Conservation (phyloP, 1,140 invertebrate species). For the Eueides isabella region DNA sequence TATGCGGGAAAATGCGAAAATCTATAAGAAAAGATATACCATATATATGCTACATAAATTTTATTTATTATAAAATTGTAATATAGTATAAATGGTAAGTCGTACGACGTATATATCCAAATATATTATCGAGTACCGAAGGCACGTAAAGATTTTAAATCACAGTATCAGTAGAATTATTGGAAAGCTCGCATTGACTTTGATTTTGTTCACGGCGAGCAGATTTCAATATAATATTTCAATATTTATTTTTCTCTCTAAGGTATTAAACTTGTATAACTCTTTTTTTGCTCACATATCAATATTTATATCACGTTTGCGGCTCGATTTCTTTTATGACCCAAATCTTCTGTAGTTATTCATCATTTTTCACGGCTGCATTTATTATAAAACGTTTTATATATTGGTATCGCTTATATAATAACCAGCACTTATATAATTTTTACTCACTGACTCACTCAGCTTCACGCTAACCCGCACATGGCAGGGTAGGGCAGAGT, state of each 20-base stretch:
- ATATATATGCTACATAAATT: too few relatives aligned
- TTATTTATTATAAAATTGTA: too few relatives aligned
- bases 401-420: too few relatives aligned
- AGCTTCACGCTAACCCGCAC: too few relatives aligned
- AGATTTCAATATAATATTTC: slow-evolving; percentile 10
- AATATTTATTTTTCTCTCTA: slow-evolving; percentile 9
- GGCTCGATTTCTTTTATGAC: background rate
- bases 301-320: background rate
- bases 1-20: too few relatives aligned
- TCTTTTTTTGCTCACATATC: background rate
- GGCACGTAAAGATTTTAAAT: background rate
- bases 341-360: background rate
- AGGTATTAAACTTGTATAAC: slow-evolving; percentile 1
- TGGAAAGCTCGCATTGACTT: background rate
- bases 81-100: too few relatives aligned
- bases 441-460: too few relatives aligned
- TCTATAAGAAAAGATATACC: too few relatives aligned
- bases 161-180: background rate
- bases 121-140: background rate
- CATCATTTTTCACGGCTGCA: background rate
- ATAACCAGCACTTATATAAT: too few relatives aligned
- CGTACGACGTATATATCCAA: background rate
- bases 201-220: background rate
- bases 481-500: too few relatives aligned
- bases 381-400: background rate